phyloP scores from a whole-genome alignment of 1,140 invertebrate genomes.

The Lordiphosa stackelbergi region DNA sequence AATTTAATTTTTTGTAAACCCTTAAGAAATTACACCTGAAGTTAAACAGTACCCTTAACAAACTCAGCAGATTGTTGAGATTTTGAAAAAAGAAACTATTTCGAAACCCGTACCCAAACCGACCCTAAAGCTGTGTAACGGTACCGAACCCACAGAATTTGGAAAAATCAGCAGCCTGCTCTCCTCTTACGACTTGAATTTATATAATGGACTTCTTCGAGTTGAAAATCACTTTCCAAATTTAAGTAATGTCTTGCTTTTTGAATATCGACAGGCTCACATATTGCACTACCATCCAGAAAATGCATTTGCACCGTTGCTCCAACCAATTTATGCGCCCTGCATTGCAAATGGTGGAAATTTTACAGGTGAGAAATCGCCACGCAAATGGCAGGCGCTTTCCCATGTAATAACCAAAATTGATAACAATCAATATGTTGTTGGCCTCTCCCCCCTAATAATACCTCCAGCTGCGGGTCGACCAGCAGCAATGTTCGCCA shows the following conservation, averaged over 20 bases:
- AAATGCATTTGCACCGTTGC: constrained; percentile 15
- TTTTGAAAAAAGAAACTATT: too few relatives aligned
- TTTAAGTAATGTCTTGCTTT: not conserved
- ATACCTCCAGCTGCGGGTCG: constrained; percentile 19
- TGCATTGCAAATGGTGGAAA: constrained; percentile 27
- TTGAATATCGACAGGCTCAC: not conserved
- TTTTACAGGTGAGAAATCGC: constrained; percentile 58
- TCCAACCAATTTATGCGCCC: constrained; percentile 15
- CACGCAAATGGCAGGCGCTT: constrained; percentile 64
- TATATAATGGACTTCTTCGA: too few relatives aligned
- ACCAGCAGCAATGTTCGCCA: constrained; percentile 25
- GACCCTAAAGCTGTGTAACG: too few relatives aligned
- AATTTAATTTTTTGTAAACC: too few relatives aligned
- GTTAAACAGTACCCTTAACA: too few relatives aligned
- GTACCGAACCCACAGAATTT: too few relatives aligned
- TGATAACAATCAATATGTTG: constrained; percentile 73
- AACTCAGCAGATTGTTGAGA: too few relatives aligned
- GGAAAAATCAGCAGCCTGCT: too few relatives aligned
- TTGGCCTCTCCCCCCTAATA: constrained; percentile 15
- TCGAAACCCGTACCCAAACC: too few relatives aligned
- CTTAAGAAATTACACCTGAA: too few relatives aligned
- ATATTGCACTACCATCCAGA: not conserved
- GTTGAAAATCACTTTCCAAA: too few relatives aligned
- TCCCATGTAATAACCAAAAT: constrained; percentile 68
- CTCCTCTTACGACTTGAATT: too few relatives aligned